A percentile compares a stretch with the other conserved stretches of the same genome.
These are phyloP conservation scores for Nemotelus nigrinus DNA, from an alignment of 2,888 invertebrate species.

Conservation along the genomic window DNA sequence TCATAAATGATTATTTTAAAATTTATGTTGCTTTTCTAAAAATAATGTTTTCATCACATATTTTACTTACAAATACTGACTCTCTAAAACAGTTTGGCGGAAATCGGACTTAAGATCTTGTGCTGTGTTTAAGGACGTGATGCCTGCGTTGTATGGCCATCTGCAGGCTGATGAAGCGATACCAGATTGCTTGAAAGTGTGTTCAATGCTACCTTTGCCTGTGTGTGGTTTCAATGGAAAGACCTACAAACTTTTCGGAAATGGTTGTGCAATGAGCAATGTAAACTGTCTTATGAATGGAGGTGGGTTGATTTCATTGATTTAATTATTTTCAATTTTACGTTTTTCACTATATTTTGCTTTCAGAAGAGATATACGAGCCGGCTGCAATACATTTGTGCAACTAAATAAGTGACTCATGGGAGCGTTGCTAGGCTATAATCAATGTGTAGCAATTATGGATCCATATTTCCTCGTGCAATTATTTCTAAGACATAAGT, in stretches of 20 bases:
- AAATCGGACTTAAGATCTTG: conserved; percentile 6
- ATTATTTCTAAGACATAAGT: no score
- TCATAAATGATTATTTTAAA: neutral
- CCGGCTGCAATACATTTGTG: no score
- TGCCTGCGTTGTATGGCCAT: neutral
- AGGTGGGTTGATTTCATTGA: conserved; percentile 7
- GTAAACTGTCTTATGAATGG: conserved; percentile 20
- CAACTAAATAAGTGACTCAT: no score
- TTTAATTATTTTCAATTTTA: neutral
- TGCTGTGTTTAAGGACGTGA: neutral
- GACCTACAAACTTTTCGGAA: conserved; percentile 38
- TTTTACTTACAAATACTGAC: neutral
- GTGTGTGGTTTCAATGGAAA: conserved; percentile 47
- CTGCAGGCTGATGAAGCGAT: neutral
- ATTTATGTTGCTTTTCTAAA: neutral
- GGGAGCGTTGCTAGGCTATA: no score
- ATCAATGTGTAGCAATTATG: no score
- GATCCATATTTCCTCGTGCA: no score
- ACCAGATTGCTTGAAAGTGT: neutral
- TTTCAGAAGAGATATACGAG: no score
- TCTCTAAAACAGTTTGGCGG: neutral
- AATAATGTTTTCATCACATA: neutral
- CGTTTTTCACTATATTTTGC: no score
- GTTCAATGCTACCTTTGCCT: neutral
- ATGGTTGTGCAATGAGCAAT: conserved; percentile 41